These are phyloP conservation scores for Lichenostomus cassidix DNA, from an alignment of 2,113 vertebrate genomes.

Conservation along the genomic window DNA sequence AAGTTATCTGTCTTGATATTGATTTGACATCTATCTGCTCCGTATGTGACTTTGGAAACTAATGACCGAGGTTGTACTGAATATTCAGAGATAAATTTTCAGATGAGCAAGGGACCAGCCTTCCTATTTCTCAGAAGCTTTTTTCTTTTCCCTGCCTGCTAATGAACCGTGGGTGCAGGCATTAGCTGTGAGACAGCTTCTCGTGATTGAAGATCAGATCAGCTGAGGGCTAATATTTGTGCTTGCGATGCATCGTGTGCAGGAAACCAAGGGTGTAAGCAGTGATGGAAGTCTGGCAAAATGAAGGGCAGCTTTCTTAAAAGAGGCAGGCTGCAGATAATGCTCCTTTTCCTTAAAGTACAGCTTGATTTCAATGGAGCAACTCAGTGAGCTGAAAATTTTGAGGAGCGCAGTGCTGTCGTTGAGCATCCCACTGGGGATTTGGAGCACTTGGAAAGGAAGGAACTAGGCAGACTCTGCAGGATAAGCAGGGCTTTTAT, in stretches of 20 bases:
- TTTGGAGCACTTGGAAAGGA: not conserved
- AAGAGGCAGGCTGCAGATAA: not conserved
- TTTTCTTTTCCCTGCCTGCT: not conserved
- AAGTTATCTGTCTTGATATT: conserved; percentile 70
- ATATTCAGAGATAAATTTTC: conserved; percentile 67
- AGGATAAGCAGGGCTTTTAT: not conserved
- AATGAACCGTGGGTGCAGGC: conserved; percentile 59
- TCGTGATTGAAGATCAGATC: conserved; percentile 43
- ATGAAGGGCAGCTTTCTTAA: not conserved
- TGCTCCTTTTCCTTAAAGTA: not conserved
- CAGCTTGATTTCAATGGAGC: not conserved
- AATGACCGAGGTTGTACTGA: conserved; percentile 65
- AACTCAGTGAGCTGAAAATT: not conserved
- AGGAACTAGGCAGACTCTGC: not conserved
- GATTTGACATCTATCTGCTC: conserved; percentile 74
- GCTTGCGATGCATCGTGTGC: not conserved
- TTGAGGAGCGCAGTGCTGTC: not conserved
- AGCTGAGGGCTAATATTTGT: conserved; percentile 49
- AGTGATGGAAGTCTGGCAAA: not conserved
- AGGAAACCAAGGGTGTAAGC: not conserved
- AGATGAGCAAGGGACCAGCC: conserved; percentile 49
- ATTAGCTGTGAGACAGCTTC: conserved; percentile 47
- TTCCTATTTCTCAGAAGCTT: conserved; percentile 43
- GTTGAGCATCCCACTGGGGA: not conserved
- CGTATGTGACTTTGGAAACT: conserved; percentile 66